phyloP scores from a whole-genome alignment of 1,140 invertebrate genomes.

The Hycleus phaleratus region DNA sequence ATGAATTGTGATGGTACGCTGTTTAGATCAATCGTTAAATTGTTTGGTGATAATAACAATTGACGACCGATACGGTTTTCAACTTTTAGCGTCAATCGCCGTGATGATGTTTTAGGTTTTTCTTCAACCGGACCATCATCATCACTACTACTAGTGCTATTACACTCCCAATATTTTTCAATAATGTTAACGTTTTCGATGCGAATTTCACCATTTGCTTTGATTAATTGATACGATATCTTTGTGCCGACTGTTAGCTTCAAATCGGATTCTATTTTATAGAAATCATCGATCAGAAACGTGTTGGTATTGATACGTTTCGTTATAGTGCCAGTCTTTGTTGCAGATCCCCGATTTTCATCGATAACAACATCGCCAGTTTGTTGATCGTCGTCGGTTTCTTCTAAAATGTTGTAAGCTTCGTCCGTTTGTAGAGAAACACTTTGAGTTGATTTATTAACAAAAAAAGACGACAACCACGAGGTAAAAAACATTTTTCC shows the following conservation, averaged over 20 bases:
- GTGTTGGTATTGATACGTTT: not conserved
- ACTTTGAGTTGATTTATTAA: not conserved
- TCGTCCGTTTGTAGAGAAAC: not conserved
- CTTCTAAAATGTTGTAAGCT: constrained; percentile 11
- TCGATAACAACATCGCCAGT: not conserved
- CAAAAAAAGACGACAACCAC: no score
- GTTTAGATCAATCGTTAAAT: constrained; percentile 34
- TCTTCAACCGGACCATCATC: not conserved
- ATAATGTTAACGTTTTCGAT: constrained; percentile 22
- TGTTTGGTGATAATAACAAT: constrained; percentile 22
- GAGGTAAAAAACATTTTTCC: no score
- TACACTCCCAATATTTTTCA: constrained; percentile 30
- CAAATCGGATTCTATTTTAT: constrained; percentile 19
- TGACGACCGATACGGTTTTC: constrained; percentile 22
- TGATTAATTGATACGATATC: constrained; percentile 25
- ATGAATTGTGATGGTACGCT: constrained; percentile 41
- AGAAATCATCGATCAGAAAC: constrained; percentile 23
- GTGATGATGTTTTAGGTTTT: constrained; percentile 23
- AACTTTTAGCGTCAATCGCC: constrained; percentile 32
- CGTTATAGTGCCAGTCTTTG: constrained; percentile 17
- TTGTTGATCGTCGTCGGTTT: not conserved
- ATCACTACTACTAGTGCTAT: not conserved
- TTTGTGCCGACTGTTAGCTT: constrained; percentile 20
- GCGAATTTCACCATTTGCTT: constrained; percentile 7
- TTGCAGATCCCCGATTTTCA: constrained; percentile 10